Evolutionary conservation across 2,113 vertebrate species (phyloP).

Genomic region (Peromyscus maniculatus): DNA sequence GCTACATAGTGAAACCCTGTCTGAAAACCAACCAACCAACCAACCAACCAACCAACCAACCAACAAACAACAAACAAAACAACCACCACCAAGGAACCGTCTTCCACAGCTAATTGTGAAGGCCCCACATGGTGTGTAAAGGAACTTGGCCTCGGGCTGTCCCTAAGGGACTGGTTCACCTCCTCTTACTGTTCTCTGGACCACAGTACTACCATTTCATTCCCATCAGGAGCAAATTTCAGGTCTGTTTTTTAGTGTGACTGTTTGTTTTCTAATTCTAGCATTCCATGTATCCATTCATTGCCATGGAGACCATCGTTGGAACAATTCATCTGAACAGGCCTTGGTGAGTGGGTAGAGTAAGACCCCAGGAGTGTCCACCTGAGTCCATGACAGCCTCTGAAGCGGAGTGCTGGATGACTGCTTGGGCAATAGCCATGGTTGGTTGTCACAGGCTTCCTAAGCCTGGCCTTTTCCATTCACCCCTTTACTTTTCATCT

Average conservation of each 20-base stretch:
- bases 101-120: not conserved
- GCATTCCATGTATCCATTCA: not conserved
- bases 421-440: accelerated
- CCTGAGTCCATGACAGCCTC: not conserved
- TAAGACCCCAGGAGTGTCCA: not conserved
- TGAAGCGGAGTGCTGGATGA: not conserved
- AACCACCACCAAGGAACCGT: not conserved
- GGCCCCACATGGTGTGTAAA: not conserved
- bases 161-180: not conserved
- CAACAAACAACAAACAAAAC: too few relatives aligned
- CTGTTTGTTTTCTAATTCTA: constrained; percentile 8
- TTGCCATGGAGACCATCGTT: constrained; percentile 71
- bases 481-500: not conserved
- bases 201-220: not conserved
- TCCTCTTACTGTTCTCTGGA: not conserved
- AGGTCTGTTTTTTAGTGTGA: not conserved
- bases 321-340: constrained; percentile 20
- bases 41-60: too few relatives aligned
- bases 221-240: constrained; percentile 21
- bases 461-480: accelerated
- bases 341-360: not conserved
- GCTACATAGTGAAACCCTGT: too few relatives aligned
- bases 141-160: not conserved
- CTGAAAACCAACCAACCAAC: too few relatives aligned
- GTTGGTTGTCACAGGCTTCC: not conserved